Conservation (phyloP, 2,797 vertebrate genomes). For the Ceryle rudis region DNA sequence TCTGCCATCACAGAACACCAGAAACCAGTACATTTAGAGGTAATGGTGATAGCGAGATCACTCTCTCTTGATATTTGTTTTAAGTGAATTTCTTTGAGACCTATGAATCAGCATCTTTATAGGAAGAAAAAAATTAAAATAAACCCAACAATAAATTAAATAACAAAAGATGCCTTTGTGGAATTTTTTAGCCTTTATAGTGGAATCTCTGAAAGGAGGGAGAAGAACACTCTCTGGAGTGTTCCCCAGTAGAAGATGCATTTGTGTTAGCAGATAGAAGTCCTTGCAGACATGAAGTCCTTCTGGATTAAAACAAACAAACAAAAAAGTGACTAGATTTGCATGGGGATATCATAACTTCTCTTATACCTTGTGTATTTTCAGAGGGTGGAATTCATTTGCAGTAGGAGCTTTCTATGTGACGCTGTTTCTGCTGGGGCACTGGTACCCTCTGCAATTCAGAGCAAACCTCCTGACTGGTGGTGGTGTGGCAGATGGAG, state of each 20-base stretch:
- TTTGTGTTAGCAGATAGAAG: not conserved
- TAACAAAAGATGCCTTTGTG: not conserved
- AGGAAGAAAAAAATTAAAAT: not conserved
- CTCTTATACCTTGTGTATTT: not conserved
- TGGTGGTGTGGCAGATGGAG: fast-evolving
- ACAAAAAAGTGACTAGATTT: not conserved
- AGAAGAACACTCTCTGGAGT: too few species aligned
- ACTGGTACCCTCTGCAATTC: not conserved
- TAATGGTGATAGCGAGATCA: not conserved
- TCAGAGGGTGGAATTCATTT: not conserved
- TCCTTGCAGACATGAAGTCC: not conserved
- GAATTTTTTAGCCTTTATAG: not conserved
- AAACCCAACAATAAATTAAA: not conserved
- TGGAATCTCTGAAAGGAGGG: not conserved
- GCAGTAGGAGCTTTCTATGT: not conserved
- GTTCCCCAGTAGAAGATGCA: not conserved
- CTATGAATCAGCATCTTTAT: too few species aligned
- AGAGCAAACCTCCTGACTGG: not conserved
- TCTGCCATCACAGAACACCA: not conserved
- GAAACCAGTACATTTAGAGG: not conserved
- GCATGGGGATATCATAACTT: not conserved
- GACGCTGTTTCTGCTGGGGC: not conserved
- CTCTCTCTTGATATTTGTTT: not conserved
- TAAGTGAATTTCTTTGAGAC: not conserved
- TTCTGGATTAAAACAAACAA: not conserved